Base-by-base conservation (phyloP, 2,888 invertebrate genomes). In the Pecten maximus region DNA sequence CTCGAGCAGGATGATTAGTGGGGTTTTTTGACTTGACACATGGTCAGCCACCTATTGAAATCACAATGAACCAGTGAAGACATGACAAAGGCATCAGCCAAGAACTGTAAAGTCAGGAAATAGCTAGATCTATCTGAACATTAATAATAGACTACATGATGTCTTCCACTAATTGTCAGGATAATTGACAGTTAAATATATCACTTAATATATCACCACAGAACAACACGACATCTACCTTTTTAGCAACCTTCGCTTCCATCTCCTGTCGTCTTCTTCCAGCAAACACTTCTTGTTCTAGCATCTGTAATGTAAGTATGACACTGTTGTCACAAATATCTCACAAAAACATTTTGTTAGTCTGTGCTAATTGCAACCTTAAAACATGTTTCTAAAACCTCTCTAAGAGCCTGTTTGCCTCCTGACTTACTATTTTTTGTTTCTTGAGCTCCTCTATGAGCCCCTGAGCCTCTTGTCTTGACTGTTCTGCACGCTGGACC, bases 361-460 rank as follows among this genome's bases (percentile, higher is more conserved):
- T 54, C n/a, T 23, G 23, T n/a, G 3, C 23, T 54, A 3, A 23
- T 54, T 54, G 3, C 19, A 19, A 54, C 23, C 23, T 3, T 23
- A 23, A n/a, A 54, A 3, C 12, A 50, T 96, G 95, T 93, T 94
- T 94, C 93, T 96, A 94, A 90, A 96, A 93, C 91, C 94, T 94
- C 35, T 93, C 91, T 19, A 96, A 95, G 12, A 93, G 92, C 54
- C 95, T 94, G 87, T 96, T 95, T 3, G 95, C 95, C 88, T 96
- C 94, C 74, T 50, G 87, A 92, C 93, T 90, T 90, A 95, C 96
- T 95, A 94, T 95, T 94, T 96, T 96, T 93, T 96, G 95, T 93
- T 94, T 95, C 93, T 96, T 95, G 90, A 96, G 93, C 91, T 95
- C 94, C 35, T 93, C 91, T 19, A 96, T 95, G 12, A 93, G 92